Evolutionary conservation across 2,797 vertebrate species (phyloP).

Genomic region (Premnoplex brunnescens): DNA sequence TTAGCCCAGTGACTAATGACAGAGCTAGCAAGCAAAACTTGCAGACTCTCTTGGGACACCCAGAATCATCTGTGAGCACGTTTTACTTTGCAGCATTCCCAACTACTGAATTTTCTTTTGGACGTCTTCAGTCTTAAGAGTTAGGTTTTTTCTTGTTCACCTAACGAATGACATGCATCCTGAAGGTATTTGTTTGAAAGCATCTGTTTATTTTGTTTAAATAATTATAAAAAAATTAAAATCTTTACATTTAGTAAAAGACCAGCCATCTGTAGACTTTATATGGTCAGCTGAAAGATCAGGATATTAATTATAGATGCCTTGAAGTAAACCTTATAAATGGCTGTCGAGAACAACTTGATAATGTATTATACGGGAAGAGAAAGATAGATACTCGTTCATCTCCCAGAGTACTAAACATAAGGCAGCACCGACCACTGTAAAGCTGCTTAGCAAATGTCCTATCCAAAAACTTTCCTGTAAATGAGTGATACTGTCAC

Average conservation of each 20-base stretch:
- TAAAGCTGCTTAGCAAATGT: not conserved
- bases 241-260: constrained; percentile 26
- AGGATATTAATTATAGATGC: constrained; percentile 69
- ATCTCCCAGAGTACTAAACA: constrained; percentile 22
- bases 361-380: constrained; percentile 43
- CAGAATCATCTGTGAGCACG: not conserved
- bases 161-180: not conserved
- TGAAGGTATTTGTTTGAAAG: not conserved
- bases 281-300: constrained; percentile 57
- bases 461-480: constrained; percentile 41
- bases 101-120: not conserved
- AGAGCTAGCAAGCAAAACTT: not conserved
- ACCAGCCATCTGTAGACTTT: constrained; percentile 14
- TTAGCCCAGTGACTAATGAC: not conserved
- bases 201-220: not conserved
- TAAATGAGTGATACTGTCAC: constrained; percentile 40
- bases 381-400: not conserved
- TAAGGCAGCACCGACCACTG: constrained; percentile 5
- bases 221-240: not conserved
- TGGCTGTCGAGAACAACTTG: constrained; percentile 41
- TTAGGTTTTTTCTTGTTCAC: not conserved
- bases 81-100: not conserved
- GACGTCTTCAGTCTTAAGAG: not conserved
- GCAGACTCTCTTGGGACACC: not conserved
- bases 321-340: constrained; percentile 62